Evolutionary conservation across 2,797 vertebrate species (phyloP), one percentile per base, ranked within the genome.

Genomic region (Schizopygopsis malacanthus): DNA sequence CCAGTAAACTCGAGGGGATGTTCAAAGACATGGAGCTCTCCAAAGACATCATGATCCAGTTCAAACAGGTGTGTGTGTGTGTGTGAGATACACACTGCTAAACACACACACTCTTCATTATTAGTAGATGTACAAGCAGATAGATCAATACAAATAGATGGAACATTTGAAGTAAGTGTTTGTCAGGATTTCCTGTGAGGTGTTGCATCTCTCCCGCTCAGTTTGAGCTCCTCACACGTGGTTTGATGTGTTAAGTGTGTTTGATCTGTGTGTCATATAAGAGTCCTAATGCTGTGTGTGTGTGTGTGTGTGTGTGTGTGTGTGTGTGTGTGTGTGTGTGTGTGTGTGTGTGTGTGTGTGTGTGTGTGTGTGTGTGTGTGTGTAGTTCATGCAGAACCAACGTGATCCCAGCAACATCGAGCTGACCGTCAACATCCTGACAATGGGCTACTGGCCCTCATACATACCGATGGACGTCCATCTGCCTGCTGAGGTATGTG

Each of bases 11-110:
- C 87, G 98, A 99, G 94, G 98, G 98, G 91, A 99, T 99, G 98
- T 99, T 99, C 93, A 99, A 99, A 94, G 98, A 99, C 91, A 99
- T 99, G 98, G 98, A 99, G 91, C 97, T 99, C 92, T 99, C 98
- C 86, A 99, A 99, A 96, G 98, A 99, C 91, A 98, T 99, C 90
- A 99, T 99, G 98, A 97, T 99, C 93, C 98, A 99, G 89, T 99
- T 99, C 94, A 99, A 99, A 96, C 98, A 99, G 97, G 98, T 41
- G 20, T 76, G 47, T 50, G 45, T 76, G 47, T 50, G 45, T 12
- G 43, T 4, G 43, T 9, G n/a, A 16, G 16, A 79, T 98, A 94
- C 4, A 33, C 22, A 25, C 8, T 18, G 37, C 43, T 16, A 65
- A 70, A 75, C 39, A 41, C 10, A 82, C 76, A n/a, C 59, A 4